Conservation (phyloP, 1,140 invertebrate species). For the Bombus turneri region DNA sequence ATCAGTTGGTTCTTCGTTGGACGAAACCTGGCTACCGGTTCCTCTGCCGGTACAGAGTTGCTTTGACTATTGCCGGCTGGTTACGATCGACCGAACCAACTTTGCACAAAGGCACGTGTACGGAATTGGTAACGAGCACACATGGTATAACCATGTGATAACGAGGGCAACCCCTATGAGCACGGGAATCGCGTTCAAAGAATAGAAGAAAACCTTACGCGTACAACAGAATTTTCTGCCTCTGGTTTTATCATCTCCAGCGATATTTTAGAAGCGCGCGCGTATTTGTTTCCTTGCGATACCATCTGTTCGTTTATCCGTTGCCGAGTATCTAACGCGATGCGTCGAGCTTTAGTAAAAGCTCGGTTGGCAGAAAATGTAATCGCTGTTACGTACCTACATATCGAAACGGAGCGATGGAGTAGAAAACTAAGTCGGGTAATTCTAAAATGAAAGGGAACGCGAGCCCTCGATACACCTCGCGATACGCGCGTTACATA, state of each 20-base stretch:
- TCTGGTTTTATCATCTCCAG: not conserved
- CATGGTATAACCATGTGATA: not conserved
- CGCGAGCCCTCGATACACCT: too few species aligned
- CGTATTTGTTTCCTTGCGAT: too few species aligned
- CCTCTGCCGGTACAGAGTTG: not conserved
- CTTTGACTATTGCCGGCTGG: conserved; percentile 15
- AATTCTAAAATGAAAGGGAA: too few species aligned
- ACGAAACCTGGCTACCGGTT: not conserved
- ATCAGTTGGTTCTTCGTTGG: not conserved
- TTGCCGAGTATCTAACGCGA: not conserved
- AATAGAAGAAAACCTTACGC: not conserved
- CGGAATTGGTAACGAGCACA: not conserved
- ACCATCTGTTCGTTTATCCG: not conserved
- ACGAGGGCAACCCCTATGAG: not conserved
- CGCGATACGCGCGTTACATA: too few species aligned
- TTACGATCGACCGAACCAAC: not conserved
- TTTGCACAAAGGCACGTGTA: not conserved
- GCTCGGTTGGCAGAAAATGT: not conserved
- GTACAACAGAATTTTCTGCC: not conserved
- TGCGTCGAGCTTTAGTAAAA: not conserved
- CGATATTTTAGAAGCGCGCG: too few species aligned
- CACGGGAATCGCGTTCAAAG: too few species aligned
- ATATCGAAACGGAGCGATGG: not conserved
- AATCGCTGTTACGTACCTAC: not conserved
- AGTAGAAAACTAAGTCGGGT: too few species aligned